Evolutionary conservation across 2,113 vertebrate species (phyloP).

Genomic region (Sialia sialis): DNA sequence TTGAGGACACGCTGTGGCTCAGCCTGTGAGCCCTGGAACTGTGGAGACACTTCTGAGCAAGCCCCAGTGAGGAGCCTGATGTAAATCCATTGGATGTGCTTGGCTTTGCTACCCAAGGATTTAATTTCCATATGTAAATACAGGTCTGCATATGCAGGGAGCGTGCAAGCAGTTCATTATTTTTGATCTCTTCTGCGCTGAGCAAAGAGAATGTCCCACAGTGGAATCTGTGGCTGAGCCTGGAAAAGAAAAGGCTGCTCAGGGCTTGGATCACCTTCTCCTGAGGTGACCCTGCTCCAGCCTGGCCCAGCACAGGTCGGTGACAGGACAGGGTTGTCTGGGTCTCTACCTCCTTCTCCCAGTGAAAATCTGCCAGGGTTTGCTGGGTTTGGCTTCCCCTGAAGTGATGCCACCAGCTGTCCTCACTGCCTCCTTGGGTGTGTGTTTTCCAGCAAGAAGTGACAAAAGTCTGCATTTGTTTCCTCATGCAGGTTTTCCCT

Average conservation of each 20-base stretch:
- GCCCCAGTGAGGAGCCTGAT: background rate
- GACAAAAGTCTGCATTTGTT: background rate
- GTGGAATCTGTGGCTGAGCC: background rate
- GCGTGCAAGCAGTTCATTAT: background rate
- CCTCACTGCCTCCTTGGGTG: background rate
- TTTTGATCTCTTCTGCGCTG: background rate
- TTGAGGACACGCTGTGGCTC: accelerated
- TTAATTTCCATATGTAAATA: slow-evolving; percentile 44
- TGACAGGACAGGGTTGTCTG: background rate
- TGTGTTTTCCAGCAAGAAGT: background rate
- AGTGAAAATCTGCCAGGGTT: background rate
- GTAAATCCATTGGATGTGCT: slow-evolving; percentile 34
- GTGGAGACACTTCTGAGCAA: background rate
- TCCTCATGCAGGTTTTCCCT: background rate
- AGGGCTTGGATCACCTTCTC: background rate
- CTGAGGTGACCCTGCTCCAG: background rate
- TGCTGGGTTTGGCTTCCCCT: background rate
- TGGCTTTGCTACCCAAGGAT: slow-evolving; percentile 16
- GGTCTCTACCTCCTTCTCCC: background rate
- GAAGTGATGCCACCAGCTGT: background rate
- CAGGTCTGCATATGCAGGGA: background rate
- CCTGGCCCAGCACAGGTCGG: background rate
- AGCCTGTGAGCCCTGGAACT: background rate
- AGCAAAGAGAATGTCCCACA: background rate
- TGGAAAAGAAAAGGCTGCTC: background rate